phyloP scores from a whole-genome alignment of 2,888 invertebrate species.

The Harpagoxenus sublaevis region DNA sequence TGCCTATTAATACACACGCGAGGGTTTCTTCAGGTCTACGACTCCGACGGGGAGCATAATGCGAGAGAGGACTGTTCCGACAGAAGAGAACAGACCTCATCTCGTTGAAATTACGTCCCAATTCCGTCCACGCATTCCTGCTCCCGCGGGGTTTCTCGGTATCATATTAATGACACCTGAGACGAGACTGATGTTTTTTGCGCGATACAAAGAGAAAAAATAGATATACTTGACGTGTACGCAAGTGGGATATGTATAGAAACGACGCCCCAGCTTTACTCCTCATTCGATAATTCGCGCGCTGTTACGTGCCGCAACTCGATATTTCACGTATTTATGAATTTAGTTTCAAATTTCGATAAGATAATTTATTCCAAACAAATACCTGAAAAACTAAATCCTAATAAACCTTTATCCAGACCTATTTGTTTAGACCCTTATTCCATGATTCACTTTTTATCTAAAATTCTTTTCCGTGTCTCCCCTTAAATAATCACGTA shows the following conservation, averaged over 20 bases:
- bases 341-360: too few relatives aligned
- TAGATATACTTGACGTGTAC: not conserved
- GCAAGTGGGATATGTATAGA: not conserved
- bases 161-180: slow-evolving; percentile 19
- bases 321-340: too few relatives aligned
- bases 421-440: too few relatives aligned
- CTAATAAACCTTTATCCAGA: too few relatives aligned
- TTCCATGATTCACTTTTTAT: too few relatives aligned
- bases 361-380: too few relatives aligned
- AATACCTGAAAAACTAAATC: too few relatives aligned
- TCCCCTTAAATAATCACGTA: too few relatives aligned
- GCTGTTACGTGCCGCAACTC: too few relatives aligned
- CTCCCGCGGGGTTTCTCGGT: not conserved
- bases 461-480: too few relatives aligned
- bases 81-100: not conserved
- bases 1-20: slow-evolving; percentile 30
- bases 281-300: not conserved
- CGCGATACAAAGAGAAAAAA: not conserved
- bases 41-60: not conserved
- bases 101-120: slow-evolving; percentile 8
- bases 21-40: slow-evolving; percentile 31
- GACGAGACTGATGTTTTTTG: not conserved
- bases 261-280: not conserved
- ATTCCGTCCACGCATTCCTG: not conserved
- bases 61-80: not conserved